A percentile compares a stretch with the other conserved stretches of the same genome.
These are phyloP conservation scores for Platanista minor DNA, from an alignment of 2,113 vertebrate species.

Conservation along the genomic window DNA sequence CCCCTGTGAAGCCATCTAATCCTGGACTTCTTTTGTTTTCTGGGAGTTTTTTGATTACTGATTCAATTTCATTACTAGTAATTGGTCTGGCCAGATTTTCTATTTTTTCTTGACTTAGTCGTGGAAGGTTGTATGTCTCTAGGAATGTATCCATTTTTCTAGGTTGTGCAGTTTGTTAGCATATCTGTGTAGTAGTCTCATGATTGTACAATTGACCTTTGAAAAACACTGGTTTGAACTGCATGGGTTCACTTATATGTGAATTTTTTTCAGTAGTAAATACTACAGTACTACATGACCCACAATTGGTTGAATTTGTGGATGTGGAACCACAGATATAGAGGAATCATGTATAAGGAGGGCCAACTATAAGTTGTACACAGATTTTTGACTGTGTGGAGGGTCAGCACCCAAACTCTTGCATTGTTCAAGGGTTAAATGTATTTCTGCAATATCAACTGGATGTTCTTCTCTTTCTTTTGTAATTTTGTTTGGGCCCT, in stretches of 20 bases:
- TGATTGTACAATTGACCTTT: background rate
- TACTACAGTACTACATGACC: background rate
- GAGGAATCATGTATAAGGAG: background rate
- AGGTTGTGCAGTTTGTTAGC: background rate
- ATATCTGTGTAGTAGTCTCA: background rate
- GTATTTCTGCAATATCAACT: background rate
- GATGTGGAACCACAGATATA: background rate
- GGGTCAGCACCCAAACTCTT: background rate
- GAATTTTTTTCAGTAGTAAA: background rate
- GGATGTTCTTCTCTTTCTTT: background rate
- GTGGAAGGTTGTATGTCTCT: background rate
- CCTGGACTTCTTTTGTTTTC: background rate
- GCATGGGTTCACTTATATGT: background rate
- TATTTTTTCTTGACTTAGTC: background rate
- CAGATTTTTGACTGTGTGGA: background rate
- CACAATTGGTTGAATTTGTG: background rate
- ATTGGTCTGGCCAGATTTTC: background rate
- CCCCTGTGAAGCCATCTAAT: background rate
- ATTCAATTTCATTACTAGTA: background rate
- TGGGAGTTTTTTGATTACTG: background rate
- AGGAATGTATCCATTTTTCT: background rate
- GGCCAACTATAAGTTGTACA: background rate
- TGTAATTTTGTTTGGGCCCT: background rate
- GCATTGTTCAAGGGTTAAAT: background rate
- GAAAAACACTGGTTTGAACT: background rate